Percentiles rank a stretch among this genome's conserved stretches.
These are phyloP conservation scores for Drosophila meridionalis DNA, from an alignment of 2,888 invertebrate genomes.

Conservation along the genomic window DNA sequence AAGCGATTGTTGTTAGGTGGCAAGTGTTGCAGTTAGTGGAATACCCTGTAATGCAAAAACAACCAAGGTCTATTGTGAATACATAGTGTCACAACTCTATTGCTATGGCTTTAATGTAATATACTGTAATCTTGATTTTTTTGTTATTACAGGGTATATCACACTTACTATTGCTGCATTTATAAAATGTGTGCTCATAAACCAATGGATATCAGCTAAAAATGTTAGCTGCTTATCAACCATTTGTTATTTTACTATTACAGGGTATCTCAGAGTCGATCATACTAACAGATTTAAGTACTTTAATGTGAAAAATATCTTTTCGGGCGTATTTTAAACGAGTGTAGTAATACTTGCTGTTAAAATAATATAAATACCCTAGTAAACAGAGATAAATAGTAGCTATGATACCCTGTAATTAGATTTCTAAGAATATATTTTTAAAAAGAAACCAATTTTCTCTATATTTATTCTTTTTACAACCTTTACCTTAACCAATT, in stretches of 20 bases:
- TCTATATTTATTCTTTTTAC: background rate
- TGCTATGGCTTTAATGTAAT: background rate
- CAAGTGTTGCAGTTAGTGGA: slow-evolving; percentile 5
- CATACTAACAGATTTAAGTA: background rate
- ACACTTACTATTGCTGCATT: background rate
- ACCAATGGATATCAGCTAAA: too few species aligned
- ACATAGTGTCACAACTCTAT: background rate
- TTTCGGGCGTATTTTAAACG: background rate
- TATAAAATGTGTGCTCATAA: background rate
- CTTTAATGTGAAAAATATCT: background rate
- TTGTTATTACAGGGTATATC: background rate
- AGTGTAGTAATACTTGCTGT: background rate
- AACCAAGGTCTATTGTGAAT: too few species aligned
- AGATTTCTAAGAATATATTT: background rate
- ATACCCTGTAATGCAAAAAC: slow-evolving; percentile 23
- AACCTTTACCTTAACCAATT: background rate
- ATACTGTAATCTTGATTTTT: too few species aligned
- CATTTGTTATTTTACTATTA: background rate
- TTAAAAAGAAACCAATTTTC: background rate
- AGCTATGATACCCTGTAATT: background rate
- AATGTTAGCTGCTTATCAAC: background rate
- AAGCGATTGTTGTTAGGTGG: slow-evolving; percentile 27
- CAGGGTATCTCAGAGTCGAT: background rate
- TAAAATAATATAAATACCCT: background rate
- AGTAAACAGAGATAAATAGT: background rate